These are phyloP conservation scores for Xylocampa areola DNA, from an alignment of 2,888 invertebrate species.

Conservation along the genomic window DNA sequence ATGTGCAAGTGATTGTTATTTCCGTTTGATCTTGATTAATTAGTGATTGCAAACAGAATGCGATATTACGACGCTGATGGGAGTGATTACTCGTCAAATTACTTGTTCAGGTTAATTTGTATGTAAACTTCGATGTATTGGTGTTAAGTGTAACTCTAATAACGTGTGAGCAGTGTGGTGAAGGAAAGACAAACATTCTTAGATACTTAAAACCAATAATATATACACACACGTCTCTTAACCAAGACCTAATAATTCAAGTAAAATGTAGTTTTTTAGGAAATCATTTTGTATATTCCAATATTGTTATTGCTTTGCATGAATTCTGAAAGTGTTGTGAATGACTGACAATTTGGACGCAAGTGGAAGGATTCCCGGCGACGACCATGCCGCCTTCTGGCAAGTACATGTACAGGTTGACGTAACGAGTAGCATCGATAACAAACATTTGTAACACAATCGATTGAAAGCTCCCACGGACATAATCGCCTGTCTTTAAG, in stretches of 20 bases:
- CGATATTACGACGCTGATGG: constrained; percentile 74
- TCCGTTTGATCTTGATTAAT: constrained; percentile 86
- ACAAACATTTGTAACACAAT: constrained; percentile 62
- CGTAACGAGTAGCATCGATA: constrained; percentile 29
- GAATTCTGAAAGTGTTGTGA: no score
- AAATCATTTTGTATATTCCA: no score
- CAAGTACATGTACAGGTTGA: no score
- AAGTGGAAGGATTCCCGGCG: no score
- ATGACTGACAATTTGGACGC: no score
- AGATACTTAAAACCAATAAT: no score
- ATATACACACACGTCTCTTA: no score
- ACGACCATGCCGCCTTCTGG: no score
- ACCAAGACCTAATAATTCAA: no score
- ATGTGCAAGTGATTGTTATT: constrained; percentile 74
- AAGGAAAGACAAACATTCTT: no score
- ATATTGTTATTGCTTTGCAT: no score
- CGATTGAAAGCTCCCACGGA: constrained; percentile 78
- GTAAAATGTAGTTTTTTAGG: no score
- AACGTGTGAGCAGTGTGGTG: constrained; percentile 22
- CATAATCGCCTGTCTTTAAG: constrained; percentile 79
- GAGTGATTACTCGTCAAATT: constrained; percentile 71
- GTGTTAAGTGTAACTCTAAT: constrained; percentile 22
- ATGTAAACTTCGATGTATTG: constrained; percentile 57
- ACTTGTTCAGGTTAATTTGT: constrained; percentile 43
- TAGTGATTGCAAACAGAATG: constrained; percentile 85